Evolutionary conservation across 1,140 invertebrate genomes (phyloP).

Genomic region (Ectropis grisescens): DNA sequence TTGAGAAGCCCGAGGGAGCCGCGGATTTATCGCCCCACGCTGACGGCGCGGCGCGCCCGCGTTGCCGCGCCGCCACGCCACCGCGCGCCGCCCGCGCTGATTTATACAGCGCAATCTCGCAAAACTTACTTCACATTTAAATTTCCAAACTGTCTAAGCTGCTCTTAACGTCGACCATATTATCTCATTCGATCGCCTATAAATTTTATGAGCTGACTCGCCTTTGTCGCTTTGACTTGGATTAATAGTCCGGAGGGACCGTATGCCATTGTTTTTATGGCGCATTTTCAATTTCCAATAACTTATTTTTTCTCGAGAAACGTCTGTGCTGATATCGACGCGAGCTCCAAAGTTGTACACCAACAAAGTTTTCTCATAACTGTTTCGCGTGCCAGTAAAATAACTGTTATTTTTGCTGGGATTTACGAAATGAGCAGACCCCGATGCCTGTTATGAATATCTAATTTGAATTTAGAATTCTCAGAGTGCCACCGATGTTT

Average conservation of each 20-base stretch:
- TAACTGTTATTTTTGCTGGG: too few relatives aligned
- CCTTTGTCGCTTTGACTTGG: conserved; percentile 56
- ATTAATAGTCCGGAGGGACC: conserved; percentile 51
- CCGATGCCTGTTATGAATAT: conserved; percentile 67
- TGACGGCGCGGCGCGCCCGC: conserved; percentile 28
- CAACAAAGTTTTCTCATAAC: conserved; percentile 14
- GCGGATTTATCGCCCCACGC: conserved; percentile 55
- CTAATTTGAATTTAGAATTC: conserved; percentile 70
- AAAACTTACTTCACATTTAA: conserved; percentile 71
- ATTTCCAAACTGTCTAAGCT: conserved; percentile 69
- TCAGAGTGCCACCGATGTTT: conserved; percentile 65
- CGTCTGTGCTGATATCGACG: not conserved
- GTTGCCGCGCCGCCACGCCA: conserved; percentile 17
- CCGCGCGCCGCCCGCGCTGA: conserved; percentile 44
- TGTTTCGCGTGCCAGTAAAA: conserved; percentile 21
- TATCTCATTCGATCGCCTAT: conserved; percentile 69
- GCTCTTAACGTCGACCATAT: conserved; percentile 65
- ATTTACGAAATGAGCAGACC: conserved; percentile 59
- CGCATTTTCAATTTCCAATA: conserved; percentile 6
- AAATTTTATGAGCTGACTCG: conserved; percentile 67
- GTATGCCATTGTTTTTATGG: conserved; percentile 28
- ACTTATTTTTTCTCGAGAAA: too few relatives aligned
- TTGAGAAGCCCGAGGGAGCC: conserved; percentile 55
- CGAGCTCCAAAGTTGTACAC: not conserved
- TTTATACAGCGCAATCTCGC: conserved; percentile 66